Conservation (phyloP, 2,888 invertebrate species). For the Yponomeuta malinellus region DNA sequence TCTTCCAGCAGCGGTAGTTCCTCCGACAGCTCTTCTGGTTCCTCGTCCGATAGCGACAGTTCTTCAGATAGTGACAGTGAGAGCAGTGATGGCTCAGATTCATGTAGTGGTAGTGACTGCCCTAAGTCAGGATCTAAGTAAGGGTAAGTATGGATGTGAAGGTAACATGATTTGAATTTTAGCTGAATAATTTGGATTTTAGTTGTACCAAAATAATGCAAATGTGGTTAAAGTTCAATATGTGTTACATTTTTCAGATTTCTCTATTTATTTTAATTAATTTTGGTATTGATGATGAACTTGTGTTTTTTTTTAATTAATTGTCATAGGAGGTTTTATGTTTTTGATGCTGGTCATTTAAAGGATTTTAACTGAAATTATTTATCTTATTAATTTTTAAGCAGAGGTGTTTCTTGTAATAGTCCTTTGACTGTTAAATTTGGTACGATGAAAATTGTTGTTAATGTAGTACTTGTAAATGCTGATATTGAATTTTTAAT, state of each 20-base stretch:
- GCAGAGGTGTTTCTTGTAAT: constrained; percentile 21
- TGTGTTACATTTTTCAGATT: background rate
- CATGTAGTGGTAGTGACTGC: constrained; percentile 10
- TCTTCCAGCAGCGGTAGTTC: constrained; percentile 1
- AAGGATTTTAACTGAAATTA: constrained; percentile 16
- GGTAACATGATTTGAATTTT: background rate
- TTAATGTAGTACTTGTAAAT: constrained; percentile 22
- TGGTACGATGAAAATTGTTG: constrained; percentile 14
- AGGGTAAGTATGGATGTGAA: background rate
- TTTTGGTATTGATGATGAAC: constrained; percentile 10
- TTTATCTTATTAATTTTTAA: constrained; percentile 16
- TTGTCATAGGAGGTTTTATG: too few species aligned
- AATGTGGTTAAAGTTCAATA: background rate
- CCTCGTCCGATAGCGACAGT: constrained; percentile 43
- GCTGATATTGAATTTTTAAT: constrained; percentile 2
- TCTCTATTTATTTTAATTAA: constrained; percentile 9
- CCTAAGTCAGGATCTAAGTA: background rate
- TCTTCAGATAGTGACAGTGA: constrained; percentile 38
- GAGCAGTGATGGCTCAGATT: constrained; percentile 36
- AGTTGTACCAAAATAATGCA: background rate
- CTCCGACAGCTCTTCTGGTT: constrained; percentile 48
- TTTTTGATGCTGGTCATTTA: constrained; percentile 38
- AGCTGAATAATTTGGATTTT: background rate
- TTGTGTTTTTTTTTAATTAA: constrained; percentile 18
- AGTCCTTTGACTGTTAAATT: constrained; percentile 5